Evolutionary conservation across 2,797 vertebrate species (phyloP).

Genomic region (Acrossocheilus fasciatus): DNA sequence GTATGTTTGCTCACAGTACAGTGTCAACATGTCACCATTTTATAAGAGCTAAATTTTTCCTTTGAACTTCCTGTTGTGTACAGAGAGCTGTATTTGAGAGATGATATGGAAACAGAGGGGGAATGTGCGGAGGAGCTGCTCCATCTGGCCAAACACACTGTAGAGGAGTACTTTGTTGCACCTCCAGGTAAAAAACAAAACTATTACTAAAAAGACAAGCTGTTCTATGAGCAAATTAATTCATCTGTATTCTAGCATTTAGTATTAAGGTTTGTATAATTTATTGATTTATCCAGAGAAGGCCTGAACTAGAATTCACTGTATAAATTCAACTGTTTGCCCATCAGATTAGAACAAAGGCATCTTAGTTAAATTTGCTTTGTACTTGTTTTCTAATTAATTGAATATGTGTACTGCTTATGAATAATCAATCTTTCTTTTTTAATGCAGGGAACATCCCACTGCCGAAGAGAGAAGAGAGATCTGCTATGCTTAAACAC

Average conservation of each 20-base stretch:
- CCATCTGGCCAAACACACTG: conserved; percentile 79
- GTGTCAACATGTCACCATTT: not conserved
- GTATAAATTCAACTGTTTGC: not conserved
- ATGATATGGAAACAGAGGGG: conserved; percentile 83
- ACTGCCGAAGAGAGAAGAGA: conserved; percentile 81
- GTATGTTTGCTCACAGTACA: not conserved
- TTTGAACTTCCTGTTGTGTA: conserved; percentile 27
- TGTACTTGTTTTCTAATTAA: not conserved
- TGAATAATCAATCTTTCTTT: conserved; percentile 25
- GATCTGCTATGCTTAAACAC: conserved; percentile 71
- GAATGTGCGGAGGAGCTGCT: conserved; percentile 84
- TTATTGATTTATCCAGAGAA: not conserved
- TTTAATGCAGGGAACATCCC: conserved; percentile 89
- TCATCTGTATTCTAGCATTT: not conserved
- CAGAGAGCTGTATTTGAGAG: conserved; percentile 87
- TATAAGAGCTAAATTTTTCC: not conserved
- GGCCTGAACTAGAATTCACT: not conserved
- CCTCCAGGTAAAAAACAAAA: conserved; percentile 85
- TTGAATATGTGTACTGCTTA: not conserved
- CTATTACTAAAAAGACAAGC: not conserved
- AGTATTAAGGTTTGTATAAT: not conserved
- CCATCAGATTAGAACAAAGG: not conserved
- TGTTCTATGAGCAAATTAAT: not conserved
- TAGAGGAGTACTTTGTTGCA: conserved; percentile 95
- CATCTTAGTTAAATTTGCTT: not conserved